Base-by-base conservation (phyloP, 1,140 invertebrate species). In the Lanistes nyassanus region DNA sequence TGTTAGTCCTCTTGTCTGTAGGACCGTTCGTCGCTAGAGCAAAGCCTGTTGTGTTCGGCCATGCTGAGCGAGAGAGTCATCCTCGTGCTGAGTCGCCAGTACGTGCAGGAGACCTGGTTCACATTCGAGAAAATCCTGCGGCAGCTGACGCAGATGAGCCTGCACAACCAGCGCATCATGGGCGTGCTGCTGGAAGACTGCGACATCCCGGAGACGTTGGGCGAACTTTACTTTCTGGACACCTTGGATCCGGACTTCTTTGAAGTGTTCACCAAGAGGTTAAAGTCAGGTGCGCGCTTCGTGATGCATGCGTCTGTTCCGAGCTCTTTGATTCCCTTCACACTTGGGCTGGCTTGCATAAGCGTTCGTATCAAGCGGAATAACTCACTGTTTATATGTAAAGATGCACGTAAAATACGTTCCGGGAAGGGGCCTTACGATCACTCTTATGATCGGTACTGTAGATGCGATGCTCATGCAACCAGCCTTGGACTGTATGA, bases 21-120 rank as follows among this genome's bases (percentile, higher is more conserved):
- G 70, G 74, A 79, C 51, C 75, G 37, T 23, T n/a, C 60, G 34
- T 26, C 75, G 26, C 51, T 79, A 56, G 71, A 82, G 75, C 76
- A 86, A 77, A 85, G 79, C 37, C 76, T 83, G 13, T 73, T 87
- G 47, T 86, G 86, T 79, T 83, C 86, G 1, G 80, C 82, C 7
- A 87, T 86, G 84, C 77, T 87, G n/a, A 87, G 86, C 78, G 82
- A 86, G 71, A 73, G 85, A 29, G 82, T 86, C 2, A 82, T 86
- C 6, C 75, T 87, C 58, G 84, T 86, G 3, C 78, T 87, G 2
- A 82, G 82, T 39, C 70, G 74, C 9, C 79, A 77, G 53, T 87
- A 85, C 71, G 80, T 86, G 47, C 75, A 80, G 53, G 75, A 81
- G 3, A 80, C 81, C 16, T 87, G 86, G 86, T 70, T 72, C 23